Conservation (phyloP, 2,113 vertebrate species). For the Odocoileus hemionus region DNA sequence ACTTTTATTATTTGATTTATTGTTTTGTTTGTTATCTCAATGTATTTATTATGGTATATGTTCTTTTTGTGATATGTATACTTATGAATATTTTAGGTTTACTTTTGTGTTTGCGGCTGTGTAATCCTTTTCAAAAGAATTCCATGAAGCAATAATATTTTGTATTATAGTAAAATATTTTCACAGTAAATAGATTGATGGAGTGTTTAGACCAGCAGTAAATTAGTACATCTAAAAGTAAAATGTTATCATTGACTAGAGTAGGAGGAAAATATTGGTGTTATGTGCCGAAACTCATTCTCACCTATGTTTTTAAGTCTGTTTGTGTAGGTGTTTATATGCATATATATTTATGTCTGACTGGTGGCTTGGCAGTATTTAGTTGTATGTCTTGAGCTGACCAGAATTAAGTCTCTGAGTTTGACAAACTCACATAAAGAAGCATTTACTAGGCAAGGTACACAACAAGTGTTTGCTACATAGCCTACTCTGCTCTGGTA, state of each 20-base stretch:
- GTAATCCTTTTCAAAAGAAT: slow-evolving; percentile 20
- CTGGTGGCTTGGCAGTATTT: background rate
- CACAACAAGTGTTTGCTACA: background rate
- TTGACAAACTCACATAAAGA: background rate
- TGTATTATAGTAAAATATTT: background rate
- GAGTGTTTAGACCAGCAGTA: slow-evolving; percentile 2
- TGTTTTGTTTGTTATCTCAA: background rate
- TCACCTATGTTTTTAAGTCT: background rate
- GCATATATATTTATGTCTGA: background rate
- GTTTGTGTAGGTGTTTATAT: background rate
- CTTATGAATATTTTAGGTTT: background rate
- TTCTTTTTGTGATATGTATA: slow-evolving; percentile 7
- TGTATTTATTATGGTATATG: background rate
- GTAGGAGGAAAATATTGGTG: background rate
- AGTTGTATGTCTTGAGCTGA: background rate
- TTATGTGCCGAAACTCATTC: background rate
- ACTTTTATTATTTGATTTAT: background rate
- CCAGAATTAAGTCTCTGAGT: background rate
- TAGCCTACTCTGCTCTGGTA: background rate
- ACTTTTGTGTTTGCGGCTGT: background rate
- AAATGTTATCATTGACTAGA: background rate
- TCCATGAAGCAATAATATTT: background rate
- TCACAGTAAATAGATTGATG: background rate
- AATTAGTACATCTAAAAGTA: slow-evolving; percentile 27
- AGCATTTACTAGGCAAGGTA: background rate